Evolutionary conservation across 2,888 invertebrate species (phyloP), one percentile per base, ranked within the genome.

Genomic region (Pyralis farinalis): DNA sequence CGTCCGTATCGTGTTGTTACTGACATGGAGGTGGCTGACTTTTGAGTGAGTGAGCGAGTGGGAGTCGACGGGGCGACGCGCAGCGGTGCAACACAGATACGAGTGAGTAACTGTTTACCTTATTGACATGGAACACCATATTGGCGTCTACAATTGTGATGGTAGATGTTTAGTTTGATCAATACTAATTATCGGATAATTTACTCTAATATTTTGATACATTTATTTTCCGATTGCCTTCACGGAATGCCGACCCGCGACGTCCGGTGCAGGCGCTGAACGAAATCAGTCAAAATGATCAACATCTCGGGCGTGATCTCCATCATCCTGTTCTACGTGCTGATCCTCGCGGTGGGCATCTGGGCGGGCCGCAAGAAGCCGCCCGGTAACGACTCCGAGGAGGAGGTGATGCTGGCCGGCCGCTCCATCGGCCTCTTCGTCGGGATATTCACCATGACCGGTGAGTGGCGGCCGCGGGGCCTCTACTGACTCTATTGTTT

Each of bases 371-470:
- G 97, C 63, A 99, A 98, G 90, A 98, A 98, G 74, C 94, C 94
- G 51, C 83, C 92, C 4, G 95, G 96, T 55, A 94, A 96, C 88
- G 95, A 96, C 83, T 96, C 96, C 38, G 97, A 97, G 75, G 99
- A 98, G 85, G 98, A 99, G 85, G 98, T 99, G 43, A 99, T 99
- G 98, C 87, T 99, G 73, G 99, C 99, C 0, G 99, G 99, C 6
- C 91, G 99, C 46, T 98, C 98, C 72, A 98, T 99, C 68, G 97
- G 99, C 4, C 91, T 98, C 37, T 95, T 99, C 72, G 98, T 99
- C 43, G 99, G 99, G 34, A 97, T 98, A 63, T 99, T 99, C 72
- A 99, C 99, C 21, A 99, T 99, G 99, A 99, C 99, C 72, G 97
- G 97, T 51, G 7, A 25, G 25, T 25, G 1, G 21, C 21, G 3